Evolutionary conservation across 2,113 vertebrate genomes (phyloP), one percentile per base, ranked within the genome.

Genomic region (Tetrax tetrax): DNA sequence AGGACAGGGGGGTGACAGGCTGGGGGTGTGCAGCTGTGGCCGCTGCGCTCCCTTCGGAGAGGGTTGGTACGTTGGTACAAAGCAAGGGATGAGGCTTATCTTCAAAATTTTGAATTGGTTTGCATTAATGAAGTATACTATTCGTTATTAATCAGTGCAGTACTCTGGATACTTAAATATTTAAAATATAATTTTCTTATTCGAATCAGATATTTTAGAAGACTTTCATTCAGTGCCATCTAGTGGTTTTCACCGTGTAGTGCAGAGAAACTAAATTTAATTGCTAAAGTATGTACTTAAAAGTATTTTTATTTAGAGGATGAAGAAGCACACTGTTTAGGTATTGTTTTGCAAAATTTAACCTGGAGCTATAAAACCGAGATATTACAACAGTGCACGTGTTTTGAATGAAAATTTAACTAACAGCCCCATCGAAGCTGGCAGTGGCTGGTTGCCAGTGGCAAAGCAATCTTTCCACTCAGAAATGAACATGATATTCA

Each of bases 21-120:
- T 8, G 12, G n/a, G 69, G 21, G 12, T 10, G 5, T 16, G 33
- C 27, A 17, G 23, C 57, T 25, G 0, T 3, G 5, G n/a, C 5
- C 1, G 9, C 29, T 31, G 8, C 1, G 1, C 22, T 63, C 20
- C 12, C 8, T 29, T 27, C 7, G 2, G 6, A 51, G 53, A 45
- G 14, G 27, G 31, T 9, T 25, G n/a, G 7, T n/a, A 1, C 0
- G 0, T 15, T 12, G 2, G 24, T 31, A 43, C 28, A 35, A 10
- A 12, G 61, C 16, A 14, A 76, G 11, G 20, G 17, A 22, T 61
- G 38, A 64, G 47, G 24, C 35, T 72, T 60, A 20, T 33, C 50
- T 75, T 41, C 28, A 20, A 10, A 31, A 17, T 21, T 38, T 23
- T 59, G 5, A 53, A 4, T 41, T 63, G 13, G 5, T 77, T 75